phyloP scores from a whole-genome alignment of 2,797 vertebrate species.

The Cynodonichthys magdalenae region DNA sequence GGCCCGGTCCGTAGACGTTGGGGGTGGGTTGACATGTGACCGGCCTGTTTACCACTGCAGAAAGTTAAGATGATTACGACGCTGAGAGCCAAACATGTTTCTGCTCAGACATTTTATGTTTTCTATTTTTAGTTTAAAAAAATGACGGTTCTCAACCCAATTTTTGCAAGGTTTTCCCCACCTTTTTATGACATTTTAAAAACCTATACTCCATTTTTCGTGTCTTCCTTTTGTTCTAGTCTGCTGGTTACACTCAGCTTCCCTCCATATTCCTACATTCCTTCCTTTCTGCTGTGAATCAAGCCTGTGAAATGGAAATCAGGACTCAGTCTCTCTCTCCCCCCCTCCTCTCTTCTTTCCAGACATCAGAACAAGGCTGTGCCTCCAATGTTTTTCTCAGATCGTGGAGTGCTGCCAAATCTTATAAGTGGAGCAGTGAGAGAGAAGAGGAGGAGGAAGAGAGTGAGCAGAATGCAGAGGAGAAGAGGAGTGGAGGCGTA shows the following conservation, averaged over 20 bases:
- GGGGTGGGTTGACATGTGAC: slow-evolving; percentile 35
- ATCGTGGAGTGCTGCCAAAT: slow-evolving; percentile 87
- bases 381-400: slow-evolving; percentile 83
- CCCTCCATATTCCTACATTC: slow-evolving; percentile 57
- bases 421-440: slow-evolving; percentile 77
- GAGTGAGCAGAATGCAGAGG: slow-evolving; percentile 70
- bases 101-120: slow-evolving; percentile 46
- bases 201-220: slow-evolving; percentile 47
- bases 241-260: slow-evolving; percentile 53
- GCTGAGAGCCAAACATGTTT: slow-evolving; percentile 61
- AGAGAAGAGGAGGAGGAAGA: slow-evolving; percentile 44
- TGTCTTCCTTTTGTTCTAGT: slow-evolving; percentile 38
- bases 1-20: slow-evolving; percentile 36
- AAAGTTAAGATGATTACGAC: slow-evolving; percentile 69
- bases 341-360: slow-evolving; percentile 62
- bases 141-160: too few relatives aligned
- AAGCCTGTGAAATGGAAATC: slow-evolving; percentile 90
- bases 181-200: slow-evolving; percentile 33
- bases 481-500: slow-evolving; percentile 56
- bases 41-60: slow-evolving; percentile 63
- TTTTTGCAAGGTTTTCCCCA: slow-evolving; percentile 10
- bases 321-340: slow-evolving; percentile 67
- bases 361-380: slow-evolving; percentile 86
- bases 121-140: slow-evolving; percentile 20
- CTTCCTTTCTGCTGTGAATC: slow-evolving; percentile 68